phyloP scores from a whole-genome alignment of 2,113 vertebrate species.

The Calyptommatus sinebrachiatus region DNA sequence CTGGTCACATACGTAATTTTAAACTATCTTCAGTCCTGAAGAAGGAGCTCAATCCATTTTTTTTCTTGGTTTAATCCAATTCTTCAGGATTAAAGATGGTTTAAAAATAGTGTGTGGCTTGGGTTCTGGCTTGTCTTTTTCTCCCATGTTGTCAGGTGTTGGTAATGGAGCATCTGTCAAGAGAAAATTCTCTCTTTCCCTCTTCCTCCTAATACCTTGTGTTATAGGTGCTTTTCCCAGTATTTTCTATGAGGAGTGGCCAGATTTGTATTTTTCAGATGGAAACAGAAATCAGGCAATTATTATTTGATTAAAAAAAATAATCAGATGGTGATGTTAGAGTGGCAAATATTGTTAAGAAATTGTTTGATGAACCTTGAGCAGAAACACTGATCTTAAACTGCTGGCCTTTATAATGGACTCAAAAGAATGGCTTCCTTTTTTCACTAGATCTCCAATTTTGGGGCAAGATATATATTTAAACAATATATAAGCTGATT shows the following conservation, averaged over 20 bases:
- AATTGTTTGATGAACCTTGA: neutral
- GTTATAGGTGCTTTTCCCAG: neutral
- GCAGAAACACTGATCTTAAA: neutral
- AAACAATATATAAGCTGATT: neutral
- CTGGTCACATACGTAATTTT: no score
- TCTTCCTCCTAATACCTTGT: rapidly evolving
- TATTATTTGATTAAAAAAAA: neutral
- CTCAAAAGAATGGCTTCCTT: slow-evolving; percentile 12
- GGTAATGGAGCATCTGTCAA: rapidly evolving
- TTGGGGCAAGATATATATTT: neutral
- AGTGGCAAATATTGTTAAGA: neutral
- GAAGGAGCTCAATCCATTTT: no score
- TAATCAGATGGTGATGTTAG: neutral
- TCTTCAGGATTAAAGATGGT: no score
- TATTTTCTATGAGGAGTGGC: neutral
- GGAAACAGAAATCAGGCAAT: rapidly evolving
- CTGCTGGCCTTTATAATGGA: neutral
- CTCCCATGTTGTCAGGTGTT: rapidly evolving
- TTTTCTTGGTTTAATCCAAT: no score
- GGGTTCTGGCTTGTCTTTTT: neutral
- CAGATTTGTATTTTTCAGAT: neutral
- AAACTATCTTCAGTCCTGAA: no score
- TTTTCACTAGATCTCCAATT: neutral
- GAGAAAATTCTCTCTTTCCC: rapidly evolving
- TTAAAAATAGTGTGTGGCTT: neutral